Conservation (phyloP, 2,113 vertebrate species). For the Coptodon rendalli region DNA sequence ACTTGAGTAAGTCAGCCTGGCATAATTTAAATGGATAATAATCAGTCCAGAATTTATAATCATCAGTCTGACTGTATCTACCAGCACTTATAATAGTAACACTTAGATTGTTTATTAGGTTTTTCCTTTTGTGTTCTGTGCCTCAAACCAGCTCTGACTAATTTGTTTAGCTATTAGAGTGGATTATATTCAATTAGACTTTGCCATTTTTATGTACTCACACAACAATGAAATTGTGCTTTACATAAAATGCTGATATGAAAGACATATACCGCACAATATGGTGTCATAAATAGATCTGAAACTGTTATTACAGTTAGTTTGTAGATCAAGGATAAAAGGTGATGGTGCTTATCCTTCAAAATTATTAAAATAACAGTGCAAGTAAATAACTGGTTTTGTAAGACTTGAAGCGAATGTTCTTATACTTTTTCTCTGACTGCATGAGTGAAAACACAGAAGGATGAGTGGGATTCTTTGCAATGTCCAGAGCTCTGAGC, state of each 20-base stretch:
- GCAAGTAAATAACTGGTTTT: neutral
- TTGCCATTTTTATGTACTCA: neutral
- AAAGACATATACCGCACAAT: fast-evolving
- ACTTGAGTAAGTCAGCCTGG: neutral
- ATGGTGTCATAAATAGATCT: neutral
- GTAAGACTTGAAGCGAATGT: neutral
- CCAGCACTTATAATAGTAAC: neutral
- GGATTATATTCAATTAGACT: neutral
- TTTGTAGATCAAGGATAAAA: neutral
- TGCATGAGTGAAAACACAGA: neutral
- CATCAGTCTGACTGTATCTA: neutral
- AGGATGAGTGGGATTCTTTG: neutral
- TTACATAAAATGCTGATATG: neutral
- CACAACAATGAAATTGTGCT: neutral
- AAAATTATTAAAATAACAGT: neutral
- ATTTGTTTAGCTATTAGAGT: neutral
- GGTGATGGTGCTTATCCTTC: fast-evolving
- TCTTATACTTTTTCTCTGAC: fast-evolving
- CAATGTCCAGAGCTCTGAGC: neutral
- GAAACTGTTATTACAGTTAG: neutral
- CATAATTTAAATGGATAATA: neutral
- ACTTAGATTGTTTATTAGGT: neutral
- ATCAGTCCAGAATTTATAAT: no score
- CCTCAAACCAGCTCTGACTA: neutral
- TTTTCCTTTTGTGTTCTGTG: neutral